Evolutionary conservation across 1,140 invertebrate species (phyloP), one percentile per base, ranked within the genome.

Genomic region (Leptoteleia sp.): DNA sequence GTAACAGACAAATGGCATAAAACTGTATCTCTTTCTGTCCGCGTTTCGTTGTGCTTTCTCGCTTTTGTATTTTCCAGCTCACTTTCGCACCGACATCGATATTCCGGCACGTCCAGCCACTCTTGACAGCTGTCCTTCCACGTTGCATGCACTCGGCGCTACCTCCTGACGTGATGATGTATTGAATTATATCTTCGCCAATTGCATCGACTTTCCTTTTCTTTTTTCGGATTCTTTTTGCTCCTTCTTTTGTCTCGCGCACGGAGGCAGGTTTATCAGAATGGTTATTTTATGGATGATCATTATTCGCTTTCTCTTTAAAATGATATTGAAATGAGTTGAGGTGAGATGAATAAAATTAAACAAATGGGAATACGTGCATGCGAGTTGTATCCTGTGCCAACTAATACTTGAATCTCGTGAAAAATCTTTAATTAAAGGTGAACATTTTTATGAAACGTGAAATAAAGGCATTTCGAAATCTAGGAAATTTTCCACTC

Each of bases 111-210:
- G 35, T 45, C 37, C 40, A 37, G 19, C 29, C 11, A 55, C 37
- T 52, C 50, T 33, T 64, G 65, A 70, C 73, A 76, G 64, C 73
- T 76, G 73, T 75, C 61, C 59, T 57, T 57, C 47, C 40, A 45
- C 31, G 50, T 59, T 57, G 55, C 55, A 61, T 61, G 54, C 59
- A 37, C 35, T 61, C 57, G 22, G 33, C 12, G 43, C 59, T 73
- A 57, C 42, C 48, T 62, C 37, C 47, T 62, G 57, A 62, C 68
- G 57, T 62, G 68, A 62, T 72, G 57, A 65, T 73, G 59, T 73
- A 64, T 65, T 73, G 70, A 64, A 73, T 65, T 57, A 64, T 72
- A 47, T 55, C 68, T 47, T 59, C 22, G 55, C 37, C 47, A 52
- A 55, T 55, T 72, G 38, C 68, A 19, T 22, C 35, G 40, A 38